Evolutionary conservation across 2,888 invertebrate species (phyloP), one percentile per base, ranked within the genome.

Genomic region (Xestoiulus laeticollis): DNA sequence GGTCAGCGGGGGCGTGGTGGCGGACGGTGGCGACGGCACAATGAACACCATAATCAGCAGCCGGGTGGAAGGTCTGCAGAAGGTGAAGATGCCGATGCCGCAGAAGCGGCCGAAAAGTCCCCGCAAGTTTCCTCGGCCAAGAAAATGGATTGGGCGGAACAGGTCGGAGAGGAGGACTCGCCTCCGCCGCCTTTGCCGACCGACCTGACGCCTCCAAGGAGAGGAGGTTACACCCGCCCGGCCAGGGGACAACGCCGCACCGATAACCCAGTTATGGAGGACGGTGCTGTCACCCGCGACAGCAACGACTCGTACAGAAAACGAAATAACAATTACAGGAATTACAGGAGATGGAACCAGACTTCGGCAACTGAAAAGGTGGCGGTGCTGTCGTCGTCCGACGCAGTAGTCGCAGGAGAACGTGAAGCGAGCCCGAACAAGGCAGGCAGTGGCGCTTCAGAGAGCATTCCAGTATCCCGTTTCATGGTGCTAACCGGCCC

Each of bases 401-500:
- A 83, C 1, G 14, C 83, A 22, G 12, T n/a, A n/a, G n/a, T n/a
- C n/a, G n/a, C n/a, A 10, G 32, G 8, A 5, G 8, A n/a, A 6
- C 32, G n/a, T 12, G n/a, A 84, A 32, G 44, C 43, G 16, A 5
- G 30, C 33, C 85, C 33, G 22, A 26, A 85, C 30, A 30, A 16
- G n/a, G 6, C 26, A 4, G 44, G 43, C 14, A n/a, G 19, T n/a
- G n/a, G n/a, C 33, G 14, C 0, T 12, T 43, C 43, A n/a, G 44
- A 85, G 16, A 30, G 44, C 30, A 30, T 44, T 43, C 44, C 85
- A 30, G 85, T 85, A 5, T 85, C 85, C 33, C 86, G 53, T 14
- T 48, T 33, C 16, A 59, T 87, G 59, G 87, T 87, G 16, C 33
- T 87, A 22, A 87, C 87, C 3, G 87, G 87, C 12, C 87, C 87